A percentile compares a stretch with the other conserved stretches of the same genome.
phyloP scores from a whole-genome alignment of 2,113 vertebrate species.

The Narcine bancroftii region DNA sequence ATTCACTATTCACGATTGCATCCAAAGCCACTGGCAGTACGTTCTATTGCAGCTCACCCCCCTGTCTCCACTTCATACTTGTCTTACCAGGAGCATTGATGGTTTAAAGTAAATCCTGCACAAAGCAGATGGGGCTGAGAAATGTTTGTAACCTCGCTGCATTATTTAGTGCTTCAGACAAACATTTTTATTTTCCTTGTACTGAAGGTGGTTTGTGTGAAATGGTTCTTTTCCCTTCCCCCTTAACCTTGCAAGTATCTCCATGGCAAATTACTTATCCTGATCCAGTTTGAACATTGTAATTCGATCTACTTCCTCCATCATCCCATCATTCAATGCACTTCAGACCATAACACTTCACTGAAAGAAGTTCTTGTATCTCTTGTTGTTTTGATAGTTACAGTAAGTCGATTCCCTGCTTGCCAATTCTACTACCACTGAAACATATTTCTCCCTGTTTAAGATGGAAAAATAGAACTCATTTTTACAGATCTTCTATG shows the following conservation, averaged over 20 bases:
- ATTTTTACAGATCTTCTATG: not conserved
- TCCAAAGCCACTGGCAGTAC: conserved; percentile 75
- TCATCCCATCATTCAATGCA: not conserved
- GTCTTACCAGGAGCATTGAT: not conserved
- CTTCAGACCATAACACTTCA: not conserved
- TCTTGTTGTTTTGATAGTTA: not conserved
- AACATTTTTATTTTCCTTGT: not conserved
- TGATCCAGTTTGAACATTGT: too few species aligned
- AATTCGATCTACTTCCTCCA: not conserved
- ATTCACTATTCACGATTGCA: conserved; percentile 63
- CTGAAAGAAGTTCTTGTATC: not conserved
- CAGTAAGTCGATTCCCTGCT: not conserved
- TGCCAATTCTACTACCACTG: too few species aligned
- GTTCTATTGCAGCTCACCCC: conserved; percentile 32
- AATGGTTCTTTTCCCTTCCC: too few species aligned
- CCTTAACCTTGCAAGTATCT: too few species aligned
- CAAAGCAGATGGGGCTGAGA: not conserved
- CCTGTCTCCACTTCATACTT: not conserved
- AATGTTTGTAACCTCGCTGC: not conserved
- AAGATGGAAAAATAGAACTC: too few species aligned
- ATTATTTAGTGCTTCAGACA: not conserved
- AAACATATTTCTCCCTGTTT: too few species aligned
- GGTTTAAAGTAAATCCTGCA: not conserved
- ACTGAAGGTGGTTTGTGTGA: not conserved
- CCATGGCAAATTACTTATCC: too few species aligned